These are phyloP conservation scores for Sebastes cheni DNA, from an alignment of 2,797 vertebrate genomes.

Conservation along the genomic window DNA sequence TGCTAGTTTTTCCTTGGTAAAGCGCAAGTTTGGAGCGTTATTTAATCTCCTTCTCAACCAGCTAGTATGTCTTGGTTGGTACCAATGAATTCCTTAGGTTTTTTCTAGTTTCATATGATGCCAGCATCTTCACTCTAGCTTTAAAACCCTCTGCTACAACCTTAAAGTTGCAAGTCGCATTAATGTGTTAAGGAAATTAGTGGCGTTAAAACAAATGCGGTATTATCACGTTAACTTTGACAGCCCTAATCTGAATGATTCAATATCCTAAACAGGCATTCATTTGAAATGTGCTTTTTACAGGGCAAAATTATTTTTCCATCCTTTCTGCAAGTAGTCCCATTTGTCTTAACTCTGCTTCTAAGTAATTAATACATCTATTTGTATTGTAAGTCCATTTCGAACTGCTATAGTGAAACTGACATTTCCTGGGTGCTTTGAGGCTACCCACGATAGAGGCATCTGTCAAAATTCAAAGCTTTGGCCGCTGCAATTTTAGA, in stretches of 20 bases:
- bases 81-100: no score
- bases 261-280: neutral
- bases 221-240: no score
- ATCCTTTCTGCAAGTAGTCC: neutral
- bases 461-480: constrained; percentile 33
- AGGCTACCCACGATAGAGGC: neutral
- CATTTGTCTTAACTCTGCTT: neutral
- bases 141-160: no score
- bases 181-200: no score
- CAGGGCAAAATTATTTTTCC: neutral
- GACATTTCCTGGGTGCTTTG: constrained; percentile 21
- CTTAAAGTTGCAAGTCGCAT: no score
- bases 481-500: constrained; percentile 32
- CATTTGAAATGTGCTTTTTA: neutral
- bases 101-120: no score
- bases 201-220: no score
- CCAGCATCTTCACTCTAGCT: no score
- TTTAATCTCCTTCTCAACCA: no score
- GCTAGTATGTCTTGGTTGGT: no score
- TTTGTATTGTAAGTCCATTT: constrained; percentile 17
- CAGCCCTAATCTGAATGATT: neutral
- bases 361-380: neutral
- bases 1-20: no score
- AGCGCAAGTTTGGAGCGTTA: no score
- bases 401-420: neutral